Evolutionary conservation across 92 coral and sea anemone species (phyloP), one percentile per base, ranked within the genome.

Genomic region (Actinernus sp.): DNA sequence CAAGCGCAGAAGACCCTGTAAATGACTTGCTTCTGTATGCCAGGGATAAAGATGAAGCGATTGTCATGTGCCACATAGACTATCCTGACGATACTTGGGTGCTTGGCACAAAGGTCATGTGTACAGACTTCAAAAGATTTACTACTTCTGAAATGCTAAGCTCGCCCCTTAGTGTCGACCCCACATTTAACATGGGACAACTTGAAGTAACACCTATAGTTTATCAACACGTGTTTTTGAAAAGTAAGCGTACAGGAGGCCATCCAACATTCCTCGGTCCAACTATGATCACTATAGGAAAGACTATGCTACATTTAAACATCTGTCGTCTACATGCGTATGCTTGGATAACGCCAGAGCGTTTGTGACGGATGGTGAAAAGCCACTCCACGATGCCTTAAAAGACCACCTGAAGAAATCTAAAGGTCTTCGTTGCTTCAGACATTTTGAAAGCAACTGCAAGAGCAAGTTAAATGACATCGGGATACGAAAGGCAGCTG

Each of bases 191-290:
- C 21, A 28, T 78, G 71, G 74, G 63, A 8, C 47, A 5, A 14
- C 52, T 52, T 19, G 63, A 52, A 19, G 75, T 67, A 22, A 67
- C 63, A 10, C 55, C 75, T 21, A 25, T 67, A 13, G 63, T 67
- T 22, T 50, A 33, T 39, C 49, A 54, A 13, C 59, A 76, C 14
- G 26, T 65, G 17, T 51, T 76, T 22, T 53, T 76, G 25, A 76
- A 44, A 59, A 61, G 64, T 6, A 53, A 55, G 53, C 43, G 77
- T 20, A 76, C 84, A 0, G 48, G 54, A 3, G 59, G 26, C 16
- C 44, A 30, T 34, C 75, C 83, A n/a, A 41, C 55, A 7, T 76
- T 76, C 47, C 10, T 65, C 20, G 67, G 83, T 19, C 83, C 83
- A 8, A 76, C 67, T 7, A 59, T 59, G 56, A 7, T 76, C 83